Evolutionary conservation across 2,797 vertebrate species (phyloP), one percentile per base, ranked within the genome.

Genomic region (Anabacerthia variegaticeps): DNA sequence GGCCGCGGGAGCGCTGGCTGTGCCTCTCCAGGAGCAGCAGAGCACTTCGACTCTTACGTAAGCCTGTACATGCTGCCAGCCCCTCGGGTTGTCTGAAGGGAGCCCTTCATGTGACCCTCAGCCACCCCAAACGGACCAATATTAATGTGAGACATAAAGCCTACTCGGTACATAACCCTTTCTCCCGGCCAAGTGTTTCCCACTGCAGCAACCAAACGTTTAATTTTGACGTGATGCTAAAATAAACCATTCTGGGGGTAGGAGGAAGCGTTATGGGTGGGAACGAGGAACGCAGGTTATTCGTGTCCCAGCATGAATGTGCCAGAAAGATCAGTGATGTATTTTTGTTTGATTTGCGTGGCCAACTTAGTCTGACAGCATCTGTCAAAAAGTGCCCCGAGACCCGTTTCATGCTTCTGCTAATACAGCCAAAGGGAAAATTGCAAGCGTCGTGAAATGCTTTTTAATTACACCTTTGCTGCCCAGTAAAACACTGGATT

Each of bases 141-240:
- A 17, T 52, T 30, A 2, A 79, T 4, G 66, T 2, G 59, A 89
- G 87, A 17, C 75, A 48, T 17, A 20, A 79, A 90, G 73, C 51
- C 49, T 19, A 43, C 61, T 19, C 4, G 0, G 96, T 95, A 89
- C 9, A 5, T 92, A 96, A 95, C n/a, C 26, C 0, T 55, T 43
- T 69, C 77, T 78, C 41, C 87, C 16, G 30, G 76, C 73, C 51
- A 12, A 75, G 41, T 3, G 1, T 43, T 86, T 85, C 68, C 69
- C 66, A 10, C 80, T 30, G 82, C 85, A 41, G 76, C 7, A 63
- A 43, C 37, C 71, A 32, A 16, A 13, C 36, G 1, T 43, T 89
- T 61, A 49, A 62, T 94, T 96, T 87, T 87, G 76, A 85, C 72
- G 58, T 43, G 80, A 56, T 19, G 0, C 75, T 83, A 36, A 96